Conservation (phyloP, 1,140 invertebrate genomes). For the Cyrtorhinus lividipennis region DNA sequence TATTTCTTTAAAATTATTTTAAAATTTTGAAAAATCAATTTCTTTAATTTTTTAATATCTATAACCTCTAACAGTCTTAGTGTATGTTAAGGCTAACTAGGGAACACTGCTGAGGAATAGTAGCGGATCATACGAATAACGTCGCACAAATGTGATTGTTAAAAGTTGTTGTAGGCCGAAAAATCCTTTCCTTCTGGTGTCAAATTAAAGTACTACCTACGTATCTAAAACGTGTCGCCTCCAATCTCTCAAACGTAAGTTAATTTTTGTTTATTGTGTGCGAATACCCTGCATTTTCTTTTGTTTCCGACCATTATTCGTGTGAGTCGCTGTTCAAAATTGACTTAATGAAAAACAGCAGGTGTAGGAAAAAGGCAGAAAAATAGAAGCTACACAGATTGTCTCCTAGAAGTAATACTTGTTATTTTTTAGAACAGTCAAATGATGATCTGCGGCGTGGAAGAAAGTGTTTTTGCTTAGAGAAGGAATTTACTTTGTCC, state of each 20-base stretch:
- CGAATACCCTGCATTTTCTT: slow-evolving; percentile 11
- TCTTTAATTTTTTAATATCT: slow-evolving; percentile 11
- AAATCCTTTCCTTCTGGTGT: neutral
- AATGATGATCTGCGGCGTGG: no score
- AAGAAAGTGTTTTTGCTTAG: no score
- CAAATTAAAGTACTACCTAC: neutral
- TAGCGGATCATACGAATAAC: neutral
- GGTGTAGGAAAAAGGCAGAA: slow-evolving; percentile 17
- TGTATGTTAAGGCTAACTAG: slow-evolving; percentile 20
- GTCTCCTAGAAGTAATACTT: slow-evolving; percentile 14
- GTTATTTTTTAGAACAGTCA: slow-evolving; percentile 2
- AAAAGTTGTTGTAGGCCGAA: slow-evolving; percentile 8
- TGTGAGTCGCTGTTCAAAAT: neutral
- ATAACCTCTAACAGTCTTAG: slow-evolving; percentile 20
- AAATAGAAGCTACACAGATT: slow-evolving; percentile 21
- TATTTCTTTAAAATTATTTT: slow-evolving; percentile 2
- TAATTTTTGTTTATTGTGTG: slow-evolving; percentile 13
- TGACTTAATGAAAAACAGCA: slow-evolving; percentile 7
- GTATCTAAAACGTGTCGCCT: no score
- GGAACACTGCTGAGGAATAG: slow-evolving; percentile 18
- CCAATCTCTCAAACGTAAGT: no score
- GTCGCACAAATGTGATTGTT: slow-evolving; percentile 5
- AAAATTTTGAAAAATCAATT: neutral
- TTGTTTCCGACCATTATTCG: neutral
- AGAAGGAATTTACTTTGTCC: no score